Evolutionary conservation across 2,797 vertebrate genomes (phyloP).

Genomic region (Diglossa cyanea): DNA sequence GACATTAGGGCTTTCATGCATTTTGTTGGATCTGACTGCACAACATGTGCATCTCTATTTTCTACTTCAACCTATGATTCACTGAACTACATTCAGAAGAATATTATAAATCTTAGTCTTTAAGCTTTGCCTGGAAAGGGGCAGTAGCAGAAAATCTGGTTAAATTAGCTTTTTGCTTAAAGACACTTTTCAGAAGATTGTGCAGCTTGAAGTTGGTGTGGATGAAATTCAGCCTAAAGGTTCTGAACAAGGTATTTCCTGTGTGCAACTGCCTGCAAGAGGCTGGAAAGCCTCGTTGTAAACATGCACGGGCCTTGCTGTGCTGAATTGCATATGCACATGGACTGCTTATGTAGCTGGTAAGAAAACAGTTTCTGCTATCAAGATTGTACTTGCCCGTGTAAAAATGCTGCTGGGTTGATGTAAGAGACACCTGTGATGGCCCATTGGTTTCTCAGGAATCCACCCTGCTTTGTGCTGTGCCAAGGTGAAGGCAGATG

Average conservation of each 20-base stretch:
- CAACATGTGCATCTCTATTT: background rate
- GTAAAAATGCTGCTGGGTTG: background rate
- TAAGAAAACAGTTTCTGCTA: background rate
- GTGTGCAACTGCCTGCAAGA: background rate
- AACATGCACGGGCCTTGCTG: background rate
- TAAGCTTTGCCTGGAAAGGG: background rate
- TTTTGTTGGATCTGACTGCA: background rate
- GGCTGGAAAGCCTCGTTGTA: background rate
- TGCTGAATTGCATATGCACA: background rate
- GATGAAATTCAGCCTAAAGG: background rate
- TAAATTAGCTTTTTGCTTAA: background rate
- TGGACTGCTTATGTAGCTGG: background rate
- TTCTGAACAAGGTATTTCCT: background rate
- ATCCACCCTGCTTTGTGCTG: background rate
- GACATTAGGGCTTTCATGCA: background rate
- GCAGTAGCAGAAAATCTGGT: background rate
- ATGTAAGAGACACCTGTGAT: slow-evolving; percentile 24
- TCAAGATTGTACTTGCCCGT: slow-evolving; percentile 47
- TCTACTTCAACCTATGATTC: background rate
- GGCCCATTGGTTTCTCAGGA: background rate
- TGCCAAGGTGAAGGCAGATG: background rate
- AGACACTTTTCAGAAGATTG: background rate
- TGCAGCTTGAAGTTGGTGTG: background rate
- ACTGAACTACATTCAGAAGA: background rate
- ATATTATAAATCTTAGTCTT: background rate